Evolutionary conservation across 2,113 vertebrate species (phyloP).

Genomic region (Hyaena hyaena): DNA sequence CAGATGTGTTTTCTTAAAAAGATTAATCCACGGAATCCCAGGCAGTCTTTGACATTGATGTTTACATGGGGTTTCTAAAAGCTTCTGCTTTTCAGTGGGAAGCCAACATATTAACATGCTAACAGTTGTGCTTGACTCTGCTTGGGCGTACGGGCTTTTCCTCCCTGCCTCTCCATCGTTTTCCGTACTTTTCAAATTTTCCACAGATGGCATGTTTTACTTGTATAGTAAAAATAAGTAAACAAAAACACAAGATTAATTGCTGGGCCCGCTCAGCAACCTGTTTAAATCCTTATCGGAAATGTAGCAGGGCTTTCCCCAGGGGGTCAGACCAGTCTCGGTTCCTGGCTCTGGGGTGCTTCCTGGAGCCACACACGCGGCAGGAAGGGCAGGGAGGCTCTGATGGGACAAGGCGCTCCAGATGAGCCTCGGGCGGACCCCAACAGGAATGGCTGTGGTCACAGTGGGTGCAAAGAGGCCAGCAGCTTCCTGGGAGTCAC

Average conservation of each 20-base stretch:
- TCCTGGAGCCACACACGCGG: not conserved
- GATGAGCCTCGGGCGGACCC: not conserved
- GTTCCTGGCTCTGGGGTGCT: not conserved
- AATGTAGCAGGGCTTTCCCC: not conserved
- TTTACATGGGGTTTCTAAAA: constrained; percentile 31
- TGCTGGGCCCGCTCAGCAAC: not conserved
- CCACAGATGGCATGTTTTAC: constrained; percentile 47
- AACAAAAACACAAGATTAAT: constrained; percentile 62
- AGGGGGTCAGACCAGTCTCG: not conserved
- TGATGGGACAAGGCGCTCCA: not conserved
- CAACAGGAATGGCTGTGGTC: not conserved
- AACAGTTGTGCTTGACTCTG: not conserved
- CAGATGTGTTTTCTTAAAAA: constrained; percentile 55
- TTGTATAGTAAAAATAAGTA: constrained; percentile 50
- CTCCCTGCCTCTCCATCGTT: not conserved
- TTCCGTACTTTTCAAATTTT: constrained; percentile 4
- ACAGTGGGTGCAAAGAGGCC: not conserved
- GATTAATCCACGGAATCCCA: not conserved
- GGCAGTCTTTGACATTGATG: constrained; percentile 34
- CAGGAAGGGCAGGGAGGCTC: not conserved
- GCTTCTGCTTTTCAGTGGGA: not conserved
- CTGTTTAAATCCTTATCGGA: constrained; percentile 63
- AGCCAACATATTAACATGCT: not conserved
- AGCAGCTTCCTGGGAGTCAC: constrained; percentile 33
- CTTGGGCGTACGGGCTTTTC: not conserved